These are phyloP conservation scores for Azemiops feae DNA, from an alignment of 2,113 vertebrate genomes.

Conservation along the genomic window DNA sequence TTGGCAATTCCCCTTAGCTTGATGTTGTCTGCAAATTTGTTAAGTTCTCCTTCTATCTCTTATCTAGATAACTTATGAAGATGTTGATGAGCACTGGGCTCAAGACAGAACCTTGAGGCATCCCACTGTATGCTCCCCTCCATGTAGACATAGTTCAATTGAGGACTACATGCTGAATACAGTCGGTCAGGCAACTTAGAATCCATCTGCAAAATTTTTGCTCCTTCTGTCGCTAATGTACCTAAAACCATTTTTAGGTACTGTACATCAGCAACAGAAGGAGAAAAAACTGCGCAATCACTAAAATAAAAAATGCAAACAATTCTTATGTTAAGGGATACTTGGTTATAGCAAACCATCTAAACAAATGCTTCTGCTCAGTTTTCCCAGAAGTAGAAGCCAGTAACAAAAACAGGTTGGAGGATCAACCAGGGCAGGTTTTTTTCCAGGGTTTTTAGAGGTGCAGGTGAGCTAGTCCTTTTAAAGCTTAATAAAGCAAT, in stretches of 20 bases:
- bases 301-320: not conserved
- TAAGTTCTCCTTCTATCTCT: not conserved
- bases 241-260: not conserved
- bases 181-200: not conserved
- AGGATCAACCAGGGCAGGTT: no score
- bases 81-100: not conserved
- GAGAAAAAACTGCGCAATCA: not conserved
- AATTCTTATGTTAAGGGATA: not conserved
- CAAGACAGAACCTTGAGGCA: not conserved
- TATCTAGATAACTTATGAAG: not conserved
- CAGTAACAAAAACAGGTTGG: no score
- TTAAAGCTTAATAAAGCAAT: no score
- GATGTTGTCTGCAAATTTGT: not conserved
- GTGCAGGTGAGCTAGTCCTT: no score
- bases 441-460: no score
- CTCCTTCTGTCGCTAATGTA: not conserved
- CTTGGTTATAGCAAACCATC: not conserved
- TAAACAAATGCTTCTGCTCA: no score
- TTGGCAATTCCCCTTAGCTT: not conserved
- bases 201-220: not conserved
- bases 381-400: no score
- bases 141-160: not conserved
- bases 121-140: not conserved
- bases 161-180: not conserved
- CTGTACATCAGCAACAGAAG: not conserved